These are phyloP conservation scores for Poliocrania exsul DNA, from an alignment of 2,797 vertebrate species.

Conservation along the genomic window DNA sequence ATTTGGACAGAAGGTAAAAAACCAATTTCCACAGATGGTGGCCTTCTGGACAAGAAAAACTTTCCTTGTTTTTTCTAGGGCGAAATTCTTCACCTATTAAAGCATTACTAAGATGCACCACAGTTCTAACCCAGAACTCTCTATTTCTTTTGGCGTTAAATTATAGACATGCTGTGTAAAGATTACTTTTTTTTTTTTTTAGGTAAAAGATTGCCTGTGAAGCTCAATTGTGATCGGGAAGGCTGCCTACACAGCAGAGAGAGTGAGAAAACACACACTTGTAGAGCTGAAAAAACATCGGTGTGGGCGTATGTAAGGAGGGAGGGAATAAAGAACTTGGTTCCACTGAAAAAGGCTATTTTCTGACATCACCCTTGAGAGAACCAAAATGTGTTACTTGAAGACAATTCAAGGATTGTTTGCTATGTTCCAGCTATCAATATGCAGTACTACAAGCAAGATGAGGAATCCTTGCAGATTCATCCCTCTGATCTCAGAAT, in stretches of 20 bases:
- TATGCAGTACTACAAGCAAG: background rate
- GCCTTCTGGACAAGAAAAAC: background rate
- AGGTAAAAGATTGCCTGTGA: constrained; percentile 4
- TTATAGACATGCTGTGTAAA: constrained; percentile 47
- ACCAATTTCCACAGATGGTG: background rate
- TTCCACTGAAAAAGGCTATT: constrained; percentile 34
- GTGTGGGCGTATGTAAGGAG: constrained; percentile 5
- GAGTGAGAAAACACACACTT: constrained; percentile 62
- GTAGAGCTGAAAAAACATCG: constrained; percentile 44
- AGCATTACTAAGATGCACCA: background rate
- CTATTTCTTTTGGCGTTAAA: constrained; percentile 35
- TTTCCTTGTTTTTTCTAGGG: background rate
- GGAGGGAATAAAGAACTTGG: background rate
- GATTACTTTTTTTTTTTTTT: background rate
- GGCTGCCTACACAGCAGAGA: constrained; percentile 48
- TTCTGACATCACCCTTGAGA: background rate
- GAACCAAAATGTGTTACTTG: background rate
- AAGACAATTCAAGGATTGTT: background rate
- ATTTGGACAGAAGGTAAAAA: background rate
- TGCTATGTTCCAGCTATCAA: background rate
- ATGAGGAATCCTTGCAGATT: background rate
- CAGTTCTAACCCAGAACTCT: constrained; percentile 19
- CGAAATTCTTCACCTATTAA: background rate
- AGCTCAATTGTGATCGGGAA: constrained; percentile 63
- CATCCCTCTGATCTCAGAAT: background rate